Base-by-base conservation (phyloP, 1,140 invertebrate species). In the Pseudomyrmex gracilis region DNA sequence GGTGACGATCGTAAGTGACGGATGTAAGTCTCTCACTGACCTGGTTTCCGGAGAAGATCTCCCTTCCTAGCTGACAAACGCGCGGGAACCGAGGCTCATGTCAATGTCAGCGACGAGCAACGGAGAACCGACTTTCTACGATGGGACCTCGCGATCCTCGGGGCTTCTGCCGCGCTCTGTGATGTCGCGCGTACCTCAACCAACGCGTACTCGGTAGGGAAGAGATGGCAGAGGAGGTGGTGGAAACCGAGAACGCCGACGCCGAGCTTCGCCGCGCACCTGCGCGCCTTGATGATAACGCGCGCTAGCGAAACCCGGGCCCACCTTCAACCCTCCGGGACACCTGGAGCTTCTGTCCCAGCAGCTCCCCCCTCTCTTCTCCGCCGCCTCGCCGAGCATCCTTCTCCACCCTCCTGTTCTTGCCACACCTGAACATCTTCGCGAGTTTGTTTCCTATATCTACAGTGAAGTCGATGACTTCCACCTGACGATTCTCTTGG, bases 151-250 rank as follows among this genome's bases (percentile, higher is more conserved):
- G 85, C 76, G 89, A 91, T 91, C 88, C 88, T 90, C 76, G 90
- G 77, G 88, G 87, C 85, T 91, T 85, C 90, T 90, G 84, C 85
- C 90, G 87, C 87, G 86, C 77, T 91, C 87, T 92, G 89, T 82
- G 85, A n/a, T 55, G 82, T 87, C 22, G 70, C 85, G 87, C 71
- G 86, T 87, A 83, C 78, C 78, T 80, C 20, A n/a, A 71, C 66
- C 76, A 45, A 49, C 43, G 64, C 53, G 66, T 58, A 78, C 10
- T 53, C 20, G n/a, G 70, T 43, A 10, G 24, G 45, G 73, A 43
- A 55, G 70, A 73, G 73, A 57, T 64, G 73, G 49, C 53, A 82
- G 34, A 7, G 7, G 34, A 34, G 34, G 34, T 34, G 34, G 34
- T 34, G 34, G 34, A 34, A 34, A 34, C 87, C 85, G 82, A 82